Conservation (phyloP, 2,113 vertebrate species). For the Australoheros scitulus region DNA sequence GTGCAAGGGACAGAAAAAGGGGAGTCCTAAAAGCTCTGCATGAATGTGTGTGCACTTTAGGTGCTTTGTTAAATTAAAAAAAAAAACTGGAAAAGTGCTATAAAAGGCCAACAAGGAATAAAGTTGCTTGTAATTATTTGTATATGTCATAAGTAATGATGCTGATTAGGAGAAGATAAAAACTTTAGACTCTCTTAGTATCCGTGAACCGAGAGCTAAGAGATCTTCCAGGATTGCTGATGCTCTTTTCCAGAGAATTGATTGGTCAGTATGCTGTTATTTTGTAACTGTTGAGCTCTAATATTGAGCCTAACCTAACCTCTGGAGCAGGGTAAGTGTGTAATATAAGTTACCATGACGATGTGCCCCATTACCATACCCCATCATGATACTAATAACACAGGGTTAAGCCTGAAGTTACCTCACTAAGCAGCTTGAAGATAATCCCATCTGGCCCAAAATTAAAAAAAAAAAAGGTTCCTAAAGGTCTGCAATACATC, state of each 20-base stretch:
- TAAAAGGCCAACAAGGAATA: too few species aligned
- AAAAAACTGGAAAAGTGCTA: too few species aligned
- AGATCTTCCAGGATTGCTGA: not conserved
- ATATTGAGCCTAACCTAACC: not conserved
- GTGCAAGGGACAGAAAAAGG: too few species aligned
- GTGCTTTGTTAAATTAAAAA: too few species aligned
- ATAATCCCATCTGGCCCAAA: not conserved
- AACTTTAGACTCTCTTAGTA: not conserved
- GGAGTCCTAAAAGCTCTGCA: too few species aligned
- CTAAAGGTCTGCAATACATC: not conserved
- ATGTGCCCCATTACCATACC: not conserved
- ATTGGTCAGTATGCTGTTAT: not conserved
- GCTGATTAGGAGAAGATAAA: not conserved
- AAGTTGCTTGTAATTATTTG: not conserved
- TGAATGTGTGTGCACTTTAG: too few species aligned
- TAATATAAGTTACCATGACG: not conserved
- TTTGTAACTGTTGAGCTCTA: not conserved
- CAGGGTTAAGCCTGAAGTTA: not conserved
- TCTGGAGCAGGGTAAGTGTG: not conserved
- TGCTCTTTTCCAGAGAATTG: not conserved
- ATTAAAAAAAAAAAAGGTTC: not conserved
- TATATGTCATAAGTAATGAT: not conserved
- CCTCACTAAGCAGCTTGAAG: not conserved
- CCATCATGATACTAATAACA: too few species aligned
- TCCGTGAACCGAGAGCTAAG: not conserved